Conservation (phyloP, 1,140 invertebrate species). For the Drosophila burlai region DNA sequence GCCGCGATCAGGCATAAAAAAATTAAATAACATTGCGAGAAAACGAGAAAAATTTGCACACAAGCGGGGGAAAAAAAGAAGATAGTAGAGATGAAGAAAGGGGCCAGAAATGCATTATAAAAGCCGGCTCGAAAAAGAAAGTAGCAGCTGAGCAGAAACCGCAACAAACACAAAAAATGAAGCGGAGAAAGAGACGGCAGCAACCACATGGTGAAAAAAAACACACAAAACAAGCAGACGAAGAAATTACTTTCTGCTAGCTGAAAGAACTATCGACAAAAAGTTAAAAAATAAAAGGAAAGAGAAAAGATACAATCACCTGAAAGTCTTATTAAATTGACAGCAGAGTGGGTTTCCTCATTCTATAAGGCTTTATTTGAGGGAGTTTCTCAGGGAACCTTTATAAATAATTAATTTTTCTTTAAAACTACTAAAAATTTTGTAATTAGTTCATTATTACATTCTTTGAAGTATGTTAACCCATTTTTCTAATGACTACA, state of each 20-base stretch:
- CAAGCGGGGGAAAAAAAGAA: neutral
- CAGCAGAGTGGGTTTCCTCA: conserved; percentile 15
- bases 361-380: neutral
- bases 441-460: neutral
- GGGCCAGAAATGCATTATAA: conserved; percentile 35
- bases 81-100: conserved; percentile 1
- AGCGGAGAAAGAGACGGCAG: neutral
- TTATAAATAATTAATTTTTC: neutral
- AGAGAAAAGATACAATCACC: neutral
- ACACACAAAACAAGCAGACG: conserved; percentile 5
- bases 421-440: neutral
- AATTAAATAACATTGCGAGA: conserved; percentile 55
- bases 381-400: neutral
- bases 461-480: neutral
- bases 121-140: conserved; percentile 67
- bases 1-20: conserved; percentile 24
- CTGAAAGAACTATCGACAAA: conserved; percentile 14
- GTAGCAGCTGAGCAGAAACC: conserved; percentile 62
- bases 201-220: conserved; percentile 11
- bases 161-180: conserved; percentile 16
- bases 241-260: conserved; percentile 36
- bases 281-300: neutral
- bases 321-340: conserved; percentile 9
- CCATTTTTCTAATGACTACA: neutral
- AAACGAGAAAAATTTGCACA: conserved; percentile 54